Percentiles rank a stretch among this genome's conserved stretches.
phyloP scores from a whole-genome alignment of 2,888 invertebrate species.

The Leucania comma region DNA sequence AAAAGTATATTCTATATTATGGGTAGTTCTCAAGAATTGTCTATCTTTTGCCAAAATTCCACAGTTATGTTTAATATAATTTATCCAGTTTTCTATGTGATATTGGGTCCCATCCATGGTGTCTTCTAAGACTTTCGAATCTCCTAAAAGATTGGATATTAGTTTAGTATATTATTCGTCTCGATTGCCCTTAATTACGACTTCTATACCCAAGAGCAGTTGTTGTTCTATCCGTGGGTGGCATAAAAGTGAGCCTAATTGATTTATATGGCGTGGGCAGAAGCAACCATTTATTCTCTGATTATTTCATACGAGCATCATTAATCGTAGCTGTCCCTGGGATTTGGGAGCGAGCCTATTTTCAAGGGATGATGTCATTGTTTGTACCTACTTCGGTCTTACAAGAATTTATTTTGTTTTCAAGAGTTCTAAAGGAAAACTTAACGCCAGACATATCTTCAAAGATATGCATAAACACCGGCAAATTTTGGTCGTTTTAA shows the following conservation, averaged over 20 bases:
- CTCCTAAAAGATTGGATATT: no score
- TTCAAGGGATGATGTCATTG: conserved; percentile 14
- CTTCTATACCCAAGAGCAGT: not conserved
- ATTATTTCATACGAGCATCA: conserved; percentile 39
- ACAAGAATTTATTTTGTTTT: conserved; percentile 9
- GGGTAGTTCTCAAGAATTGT: no score
- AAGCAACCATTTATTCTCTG: conserved; percentile 22
- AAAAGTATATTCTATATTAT: not conserved
- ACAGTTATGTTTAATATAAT: no score
- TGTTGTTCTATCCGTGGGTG: conserved; percentile 1
- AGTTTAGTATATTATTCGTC: not conserved
- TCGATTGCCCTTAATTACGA: not conserved
- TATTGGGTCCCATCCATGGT: no score
- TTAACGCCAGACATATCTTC: not conserved
- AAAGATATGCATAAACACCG: no score
- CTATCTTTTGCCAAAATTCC: no score
- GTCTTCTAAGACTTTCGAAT: no score
- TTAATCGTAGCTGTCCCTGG: conserved; percentile 13
- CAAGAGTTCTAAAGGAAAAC: conserved; percentile 3
- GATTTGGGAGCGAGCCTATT: conserved; percentile 1
- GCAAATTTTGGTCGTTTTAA: no score
- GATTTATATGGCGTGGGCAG: conserved; percentile 29
- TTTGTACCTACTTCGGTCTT: not conserved
- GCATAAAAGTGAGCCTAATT: conserved; percentile 19
- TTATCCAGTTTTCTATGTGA: no score